Evolutionary conservation across 2,113 vertebrate genomes (phyloP).

Genomic region (Pongo pygmaeus): DNA sequence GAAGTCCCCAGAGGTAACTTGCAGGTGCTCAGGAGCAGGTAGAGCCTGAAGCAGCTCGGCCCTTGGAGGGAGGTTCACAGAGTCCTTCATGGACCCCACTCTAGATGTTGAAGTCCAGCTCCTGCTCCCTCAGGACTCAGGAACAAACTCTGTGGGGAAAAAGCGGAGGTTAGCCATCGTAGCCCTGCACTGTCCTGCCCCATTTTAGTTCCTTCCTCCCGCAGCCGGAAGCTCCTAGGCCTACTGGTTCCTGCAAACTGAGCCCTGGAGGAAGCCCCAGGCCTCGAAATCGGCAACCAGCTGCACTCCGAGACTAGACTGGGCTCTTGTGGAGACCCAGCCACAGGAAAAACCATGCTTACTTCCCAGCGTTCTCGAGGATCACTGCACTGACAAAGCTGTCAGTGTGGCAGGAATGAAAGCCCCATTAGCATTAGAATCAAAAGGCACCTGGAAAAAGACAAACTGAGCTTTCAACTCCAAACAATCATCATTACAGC

Average conservation of each 20-base stretch:
- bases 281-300: not conserved
- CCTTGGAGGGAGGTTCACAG: too few relatives aligned
- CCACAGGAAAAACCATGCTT: not conserved
- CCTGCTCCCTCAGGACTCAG: not conserved
- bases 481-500: not conserved
- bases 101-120: not conserved
- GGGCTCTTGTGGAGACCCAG: not conserved
- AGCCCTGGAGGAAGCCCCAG: not conserved
- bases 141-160: rapidly evolving
- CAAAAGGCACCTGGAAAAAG: not conserved
- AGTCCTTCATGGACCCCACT: not conserved
- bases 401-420: not conserved
- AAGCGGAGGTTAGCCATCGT: not conserved
- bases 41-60: not conserved
- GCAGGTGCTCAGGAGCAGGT: not conserved
- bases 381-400: not conserved
- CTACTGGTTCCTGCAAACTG: not conserved
- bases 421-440: not conserved
- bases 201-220: not conserved
- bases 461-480: not conserved
- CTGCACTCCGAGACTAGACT: not conserved
- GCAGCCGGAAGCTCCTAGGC: not conserved
- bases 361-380: not conserved
- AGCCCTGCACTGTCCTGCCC: not conserved
- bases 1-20: not conserved